Evolutionary conservation across 2,888 invertebrate genomes (phyloP).

Genomic region (Parnassius orleans): DNA sequence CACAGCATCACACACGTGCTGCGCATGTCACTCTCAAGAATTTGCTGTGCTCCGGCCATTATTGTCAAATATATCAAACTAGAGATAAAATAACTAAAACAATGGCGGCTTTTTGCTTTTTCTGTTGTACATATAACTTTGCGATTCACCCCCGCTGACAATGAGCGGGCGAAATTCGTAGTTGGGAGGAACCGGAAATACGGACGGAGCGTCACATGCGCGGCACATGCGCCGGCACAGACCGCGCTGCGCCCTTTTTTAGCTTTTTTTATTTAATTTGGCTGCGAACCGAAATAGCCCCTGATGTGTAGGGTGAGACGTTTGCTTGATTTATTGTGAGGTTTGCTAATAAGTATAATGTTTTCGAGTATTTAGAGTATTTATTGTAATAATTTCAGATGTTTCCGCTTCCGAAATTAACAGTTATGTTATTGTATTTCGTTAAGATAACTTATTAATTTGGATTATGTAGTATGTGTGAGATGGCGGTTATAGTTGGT

Average conservation of each 20-base stretch:
- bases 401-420: too few relatives aligned
- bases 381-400: not conserved
- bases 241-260: constrained; percentile 59
- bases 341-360: constrained; percentile 31
- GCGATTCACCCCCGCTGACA: constrained; percentile 45
- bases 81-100: constrained; percentile 3
- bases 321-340: constrained; percentile 60
- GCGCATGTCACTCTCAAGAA: too few relatives aligned
- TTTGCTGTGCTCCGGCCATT: not conserved
- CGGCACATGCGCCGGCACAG: constrained; percentile 66
- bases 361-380: constrained; percentile 5
- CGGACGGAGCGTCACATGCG: constrained; percentile 58
- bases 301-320: constrained; percentile 55
- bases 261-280: constrained; percentile 55
- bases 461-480: too few relatives aligned
- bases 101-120: constrained; percentile 1
- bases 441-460: too few relatives aligned
- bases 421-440: too few relatives aligned
- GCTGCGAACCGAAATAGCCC: constrained; percentile 43
- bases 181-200: constrained; percentile 66
- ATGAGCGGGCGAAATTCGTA: constrained; percentile 61
- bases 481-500: too few relatives aligned
- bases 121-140: not conserved
- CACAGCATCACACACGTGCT: too few relatives aligned
- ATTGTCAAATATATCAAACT: constrained; percentile 10